Percentiles rank a stretch among this genome's conserved stretches.
Conservation (phyloP, 2,888 invertebrate species). For the Anorthoa munda region DNA sequence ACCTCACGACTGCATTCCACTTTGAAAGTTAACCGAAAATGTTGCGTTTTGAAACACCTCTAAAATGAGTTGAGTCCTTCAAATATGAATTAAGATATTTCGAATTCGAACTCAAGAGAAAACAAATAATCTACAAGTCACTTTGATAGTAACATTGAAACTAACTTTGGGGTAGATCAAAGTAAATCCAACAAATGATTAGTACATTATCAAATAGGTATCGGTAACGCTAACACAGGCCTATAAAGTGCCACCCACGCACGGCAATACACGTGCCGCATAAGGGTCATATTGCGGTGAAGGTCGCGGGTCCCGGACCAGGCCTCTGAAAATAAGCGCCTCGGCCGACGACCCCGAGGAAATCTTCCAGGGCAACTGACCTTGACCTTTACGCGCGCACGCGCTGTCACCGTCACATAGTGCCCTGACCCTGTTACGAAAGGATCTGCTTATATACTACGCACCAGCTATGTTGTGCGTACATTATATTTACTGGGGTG, state of each 20-base stretch:
- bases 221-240: conserved; percentile 59
- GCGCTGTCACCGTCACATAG: conserved; percentile 85
- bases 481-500: conserved; percentile 41
- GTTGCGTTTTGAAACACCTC: not conserved
- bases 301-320: conserved; percentile 85
- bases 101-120: not conserved
- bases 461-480: conserved; percentile 51
- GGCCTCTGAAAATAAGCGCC: conserved; percentile 85
- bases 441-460: conserved; percentile 77
- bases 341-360: conserved; percentile 86
- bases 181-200: conserved; percentile 43
- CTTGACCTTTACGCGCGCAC: conserved; percentile 90
- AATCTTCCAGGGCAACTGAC: conserved; percentile 89
- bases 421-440: conserved; percentile 89
- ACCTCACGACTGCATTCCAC: not conserved
- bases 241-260: conserved; percentile 78
- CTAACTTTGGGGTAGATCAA: conserved; percentile 32
- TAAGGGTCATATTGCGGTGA: conserved; percentile 83
- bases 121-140: not conserved
- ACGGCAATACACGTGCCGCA: conserved; percentile 83
- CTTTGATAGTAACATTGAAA: conserved; percentile 10
- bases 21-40: not conserved
- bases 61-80: not conserved
- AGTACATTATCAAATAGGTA: conserved; percentile 57
- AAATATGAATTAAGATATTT: conserved; percentile 4